Evolutionary conservation across 2,888 invertebrate species (phyloP), one percentile per base, ranked within the genome.

Genomic region (Halictus ligatus): DNA sequence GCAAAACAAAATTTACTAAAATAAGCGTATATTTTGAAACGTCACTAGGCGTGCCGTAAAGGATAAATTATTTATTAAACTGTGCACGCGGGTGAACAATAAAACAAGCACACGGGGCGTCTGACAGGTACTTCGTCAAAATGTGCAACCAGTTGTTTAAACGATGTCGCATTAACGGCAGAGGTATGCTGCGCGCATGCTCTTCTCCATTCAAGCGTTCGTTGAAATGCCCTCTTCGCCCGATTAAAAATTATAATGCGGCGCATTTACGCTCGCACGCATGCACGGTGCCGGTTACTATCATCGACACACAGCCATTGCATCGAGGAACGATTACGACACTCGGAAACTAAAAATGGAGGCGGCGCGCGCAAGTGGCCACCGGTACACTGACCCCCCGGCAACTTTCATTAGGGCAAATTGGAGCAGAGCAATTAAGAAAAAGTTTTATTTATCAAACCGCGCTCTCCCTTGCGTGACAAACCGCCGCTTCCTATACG

Each of bases 381-480:
- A 48, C 29, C 3, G 18, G 46, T 60, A 8, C 58, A 15, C 3
- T 2, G 35, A 2, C 2, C 13, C 6, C 43, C 2, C 29, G 6
- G 35, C 4, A 75, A 79, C 79, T 84, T 85, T 85, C 84, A 40
- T 85, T 72, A 10, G 25, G 48, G 25, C 29, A 60, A 78, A 73
- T 72, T 80, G 80, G 35, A 50, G 60, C 73, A 76, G 25, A 25
- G 76, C 21, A 46, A 35, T 64, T 73, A 64, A 21, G 40, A 71
- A 84, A 77, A 74, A 40, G 75, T 82, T 60, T 80, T 75, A 54
- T n/a, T 73, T 35, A 76, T 58, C 79, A 83, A 83, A 77, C n/a
- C 25, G 21, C 29, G 75, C 50, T 83, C 76, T 48, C 48, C 15
- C n/a, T 81, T 78, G 78, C 87, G 78, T 87, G 78, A 86, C 78